Conservation (phyloP, 2,113 vertebrate genomes). For the Bufo bufo region DNA sequence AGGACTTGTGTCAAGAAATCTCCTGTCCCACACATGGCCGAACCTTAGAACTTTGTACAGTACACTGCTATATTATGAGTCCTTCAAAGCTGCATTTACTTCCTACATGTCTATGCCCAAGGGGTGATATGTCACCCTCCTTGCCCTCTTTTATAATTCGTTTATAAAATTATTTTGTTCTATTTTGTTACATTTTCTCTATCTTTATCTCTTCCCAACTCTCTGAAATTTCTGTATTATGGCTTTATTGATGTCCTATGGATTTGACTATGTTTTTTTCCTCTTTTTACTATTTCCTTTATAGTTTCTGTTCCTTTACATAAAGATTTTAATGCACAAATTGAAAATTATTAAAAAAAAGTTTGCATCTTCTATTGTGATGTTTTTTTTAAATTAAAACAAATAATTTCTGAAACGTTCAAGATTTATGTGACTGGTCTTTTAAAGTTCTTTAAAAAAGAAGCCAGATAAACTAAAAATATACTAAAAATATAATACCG, state of each 20-base stretch:
- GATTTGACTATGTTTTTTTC: constrained; percentile 24
- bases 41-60: constrained; percentile 51
- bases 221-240: constrained; percentile 24
- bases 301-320: constrained; percentile 26
- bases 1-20: constrained; percentile 44
- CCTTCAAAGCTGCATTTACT: constrained; percentile 59
- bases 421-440: constrained; percentile 3
- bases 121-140: constrained; percentile 46
- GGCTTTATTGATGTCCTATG: constrained; percentile 3
- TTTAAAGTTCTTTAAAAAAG: not conserved
- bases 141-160: constrained; percentile 28
- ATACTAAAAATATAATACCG: too few relatives aligned
- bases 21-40: constrained; percentile 50
- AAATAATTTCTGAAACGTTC: constrained; percentile 20
- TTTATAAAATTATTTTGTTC: constrained; percentile 2
- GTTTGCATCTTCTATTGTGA: constrained; percentile 52
- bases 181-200: constrained; percentile 11
- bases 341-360: constrained; percentile 55
- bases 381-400: constrained; percentile 44
- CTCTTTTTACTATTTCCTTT: constrained; percentile 25
- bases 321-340: constrained; percentile 49
- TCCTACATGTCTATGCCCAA: constrained; percentile 52
- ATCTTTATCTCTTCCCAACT: constrained; percentile 9
- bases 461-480: not conserved
- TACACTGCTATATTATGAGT: constrained; percentile 56